phyloP scores from a whole-genome alignment of 1,140 invertebrate genomes.

The Saccostrea glomerata region DNA sequence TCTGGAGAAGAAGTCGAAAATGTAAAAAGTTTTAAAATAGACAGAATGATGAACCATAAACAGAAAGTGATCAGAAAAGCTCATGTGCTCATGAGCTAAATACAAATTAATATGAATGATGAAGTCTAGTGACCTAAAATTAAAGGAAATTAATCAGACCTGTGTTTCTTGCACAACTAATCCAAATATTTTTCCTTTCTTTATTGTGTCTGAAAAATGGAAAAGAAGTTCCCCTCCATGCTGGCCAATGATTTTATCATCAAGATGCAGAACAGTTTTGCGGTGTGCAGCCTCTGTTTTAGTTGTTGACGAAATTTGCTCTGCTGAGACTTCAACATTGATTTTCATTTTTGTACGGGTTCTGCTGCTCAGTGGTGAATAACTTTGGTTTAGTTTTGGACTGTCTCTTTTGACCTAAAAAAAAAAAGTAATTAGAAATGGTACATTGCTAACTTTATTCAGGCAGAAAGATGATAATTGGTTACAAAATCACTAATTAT shows the following conservation, averaged over 20 bases:
- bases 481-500: too few species aligned
- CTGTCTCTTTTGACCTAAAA: constrained; percentile 29
- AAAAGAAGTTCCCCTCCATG: too few species aligned
- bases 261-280: too few species aligned
- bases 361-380: constrained; percentile 33
- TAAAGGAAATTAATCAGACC: constrained; percentile 30
- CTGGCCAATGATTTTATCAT: too few species aligned
- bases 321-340: neutral
- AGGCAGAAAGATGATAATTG: too few species aligned
- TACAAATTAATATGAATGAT: neutral
- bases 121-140: constrained; percentile 1
- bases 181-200: constrained; percentile 35
- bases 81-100: too few species aligned
- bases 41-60: too few species aligned
- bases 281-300: too few species aligned
- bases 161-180: constrained; percentile 40
- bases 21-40: too few species aligned
- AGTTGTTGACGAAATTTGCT: neutral
- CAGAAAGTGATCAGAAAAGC: too few species aligned
- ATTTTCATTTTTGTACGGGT: constrained; percentile 20
- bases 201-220: constrained; percentile 1
- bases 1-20: too few species aligned
- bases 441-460: too few species aligned
- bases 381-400: constrained; percentile 29
- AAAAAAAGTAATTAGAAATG: neutral